Conservation (phyloP, 35 echinoderm and acorn worm species). For the Apostichopus parvimensis region DNA sequence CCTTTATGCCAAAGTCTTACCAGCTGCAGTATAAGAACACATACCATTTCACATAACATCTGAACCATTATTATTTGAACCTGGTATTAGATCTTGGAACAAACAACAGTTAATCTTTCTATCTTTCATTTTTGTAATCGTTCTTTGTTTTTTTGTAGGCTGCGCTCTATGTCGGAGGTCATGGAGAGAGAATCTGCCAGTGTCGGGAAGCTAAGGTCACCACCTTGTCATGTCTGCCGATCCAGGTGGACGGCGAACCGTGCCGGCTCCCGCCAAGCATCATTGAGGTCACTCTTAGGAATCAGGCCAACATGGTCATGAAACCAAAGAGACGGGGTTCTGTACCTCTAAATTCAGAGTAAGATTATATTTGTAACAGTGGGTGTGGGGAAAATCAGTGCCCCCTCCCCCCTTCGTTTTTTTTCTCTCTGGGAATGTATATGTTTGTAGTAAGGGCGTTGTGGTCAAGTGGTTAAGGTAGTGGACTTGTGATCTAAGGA, state of each 20-base stretch:
- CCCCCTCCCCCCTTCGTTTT: too few species aligned
- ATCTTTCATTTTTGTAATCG: neutral
- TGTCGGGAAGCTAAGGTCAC: conserved; percentile 86
- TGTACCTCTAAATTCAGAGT: conserved; percentile 84
- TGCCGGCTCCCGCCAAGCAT: conserved; percentile 86
- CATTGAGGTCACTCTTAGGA: conserved; percentile 75
- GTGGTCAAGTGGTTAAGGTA: too few species aligned
- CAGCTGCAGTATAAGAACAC: too few species aligned
- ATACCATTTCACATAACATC: too few species aligned
- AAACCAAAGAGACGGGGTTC: conserved; percentile 99
- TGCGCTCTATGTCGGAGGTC: conserved; percentile 90
- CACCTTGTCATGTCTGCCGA: conserved; percentile 79
- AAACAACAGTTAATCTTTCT: too few species aligned
- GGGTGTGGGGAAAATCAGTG: too few species aligned
- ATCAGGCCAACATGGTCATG: conserved; percentile 96
- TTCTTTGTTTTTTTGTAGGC: conserved; percentile 57
- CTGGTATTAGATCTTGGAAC: too few species aligned
- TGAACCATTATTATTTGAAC: too few species aligned
- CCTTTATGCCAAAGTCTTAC: too few species aligned
- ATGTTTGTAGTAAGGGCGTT: too few species aligned
- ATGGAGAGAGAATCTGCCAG: conserved; percentile 95
- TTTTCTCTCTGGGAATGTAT: too few species aligned
- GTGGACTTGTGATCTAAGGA: too few species aligned
- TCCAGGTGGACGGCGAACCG: conserved; percentile 97
- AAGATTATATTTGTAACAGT: neutral